These are phyloP conservation scores for Celastrina argiolus DNA, from an alignment of 2,888 invertebrate species.

Conservation along the genomic window DNA sequence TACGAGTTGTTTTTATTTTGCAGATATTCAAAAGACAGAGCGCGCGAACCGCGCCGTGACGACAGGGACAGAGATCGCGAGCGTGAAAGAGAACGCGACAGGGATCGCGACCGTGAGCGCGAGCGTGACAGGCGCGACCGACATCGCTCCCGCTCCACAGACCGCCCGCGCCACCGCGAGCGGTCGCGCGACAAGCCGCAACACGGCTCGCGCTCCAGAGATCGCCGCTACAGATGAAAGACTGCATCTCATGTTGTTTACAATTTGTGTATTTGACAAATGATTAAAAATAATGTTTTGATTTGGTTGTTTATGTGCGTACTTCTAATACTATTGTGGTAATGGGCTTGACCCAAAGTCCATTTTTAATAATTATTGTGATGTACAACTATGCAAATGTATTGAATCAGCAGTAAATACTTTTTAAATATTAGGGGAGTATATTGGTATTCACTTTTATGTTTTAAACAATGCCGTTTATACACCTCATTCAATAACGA, in stretches of 20 bases:
- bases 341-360: no score
- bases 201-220: slow-evolving; percentile 57
- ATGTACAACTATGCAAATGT: no score
- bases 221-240: slow-evolving; percentile 66
- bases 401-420: no score
- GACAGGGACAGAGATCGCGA: slow-evolving; percentile 49
- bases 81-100: slow-evolving; percentile 38
- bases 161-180: slow-evolving; percentile 43
- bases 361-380: no score
- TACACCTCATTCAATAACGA: no score
- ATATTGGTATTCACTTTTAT: no score
- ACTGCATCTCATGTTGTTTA: slow-evolving; percentile 37
- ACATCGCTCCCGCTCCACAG: slow-evolving; percentile 45
- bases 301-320: slow-evolving; percentile 37
- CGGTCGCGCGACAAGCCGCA: slow-evolving; percentile 51
- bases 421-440: no score
- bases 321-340: not conserved
- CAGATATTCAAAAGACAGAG: slow-evolving; percentile 69
- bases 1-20: no score
- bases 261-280: slow-evolving; percentile 44
- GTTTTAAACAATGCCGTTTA: no score
- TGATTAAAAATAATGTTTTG: slow-evolving; percentile 50
- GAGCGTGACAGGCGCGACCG: slow-evolving; percentile 40
- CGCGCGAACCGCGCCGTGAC: slow-evolving; percentile 49
- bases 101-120: slow-evolving; percentile 30